Evolutionary conservation across 2,797 vertebrate genomes (phyloP), one percentile per base, ranked within the genome.

Genomic region (Epinephelus coioides): DNA sequence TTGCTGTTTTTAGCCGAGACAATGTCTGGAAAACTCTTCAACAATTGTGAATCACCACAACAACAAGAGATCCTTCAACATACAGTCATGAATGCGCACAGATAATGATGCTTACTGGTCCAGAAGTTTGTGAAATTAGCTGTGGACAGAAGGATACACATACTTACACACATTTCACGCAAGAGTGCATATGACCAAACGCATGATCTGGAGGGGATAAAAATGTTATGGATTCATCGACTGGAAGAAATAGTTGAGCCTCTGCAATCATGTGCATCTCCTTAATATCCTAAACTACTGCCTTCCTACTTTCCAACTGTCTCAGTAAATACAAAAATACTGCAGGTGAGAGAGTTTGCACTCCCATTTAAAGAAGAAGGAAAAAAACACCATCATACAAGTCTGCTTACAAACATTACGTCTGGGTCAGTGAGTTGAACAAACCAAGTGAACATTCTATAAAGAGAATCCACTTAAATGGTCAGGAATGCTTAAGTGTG

Each of bases 401-500:
- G 76, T 80, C 69, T 77, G 83, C 79, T 84, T 87, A 81, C 78
- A 76, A 89, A 87, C 62, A 70, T 89, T 85, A 86, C 54, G 85
- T 86, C 62, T 88, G 76, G 83, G 69, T 87, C 82, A 72, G 85
- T 61, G 80, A 90, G 61, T 74, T 83, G 70, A 88, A 83, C 82
- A 93, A 89, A 91, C 79, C 79, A 82, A 86, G 84, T 76, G 79
- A 89, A 83, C 75, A 89, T 73, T 84, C 71, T 56, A 79, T 73
- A 78, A 79, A 84, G 78, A 66, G 73, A 84, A 82, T 87, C 73
- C 81, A 87, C 71, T 90, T 84, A 82, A 76, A 90, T 81, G 72
- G 87, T 89, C 86, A 91, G 79, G 80, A 88, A 61, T 73, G 85
- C 69, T 91, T 79, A 82, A 78, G 65, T 62, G 81, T 89, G 89